Evolutionary conservation across 2,797 vertebrate genomes (phyloP), one percentile per base, ranked within the genome.

Genomic region (Ptychobarbus kaznakovi): DNA sequence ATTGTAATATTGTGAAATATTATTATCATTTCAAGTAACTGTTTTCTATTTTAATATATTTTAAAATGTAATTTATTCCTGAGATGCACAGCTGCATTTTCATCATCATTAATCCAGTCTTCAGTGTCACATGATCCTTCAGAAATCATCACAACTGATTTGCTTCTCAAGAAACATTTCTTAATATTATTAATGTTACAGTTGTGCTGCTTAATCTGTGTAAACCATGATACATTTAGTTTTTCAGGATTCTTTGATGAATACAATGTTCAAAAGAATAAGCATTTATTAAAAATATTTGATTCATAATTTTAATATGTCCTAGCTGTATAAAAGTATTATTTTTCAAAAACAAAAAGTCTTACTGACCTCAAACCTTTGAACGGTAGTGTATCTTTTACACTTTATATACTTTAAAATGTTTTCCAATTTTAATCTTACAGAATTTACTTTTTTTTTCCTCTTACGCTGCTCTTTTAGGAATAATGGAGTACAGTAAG

Each of bases 401-500:
- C 40, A 11, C 38, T 44, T 63, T 28, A 44, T 4, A 49, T 49
- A 6, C 18, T 7, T 38, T 65, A 13, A 63, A 63, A 28, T 63
- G 4, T n/a, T 4, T 72, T 53, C 56, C 2, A 20, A 73, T 68
- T 83, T 86, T 85, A 58, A 35, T 93, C 88, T 90, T 87, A 32
- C 7, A 32, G 89, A 82, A 90, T 78, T 91, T 32, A 32, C 32
- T 85, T 92, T 11, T 32, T 82, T 93, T 84, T 91, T 76, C 69
- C 25, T 89, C 88, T 93, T 84, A 80, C 61, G 65, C 46, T 82
- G 51, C 16, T 18, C 28, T 90, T 89, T 82, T 91, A 94, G 92
- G 92, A 51, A 74, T 88, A 83, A 83, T 90, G 89, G 93, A 92
- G 70, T 61, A 91, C 79, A 92, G 92, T 94, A 90, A 95, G 93